These are phyloP conservation scores for Pristionchus arcanus DNA, from an alignment of 2,888 invertebrate genomes.

Conservation along the genomic window DNA sequence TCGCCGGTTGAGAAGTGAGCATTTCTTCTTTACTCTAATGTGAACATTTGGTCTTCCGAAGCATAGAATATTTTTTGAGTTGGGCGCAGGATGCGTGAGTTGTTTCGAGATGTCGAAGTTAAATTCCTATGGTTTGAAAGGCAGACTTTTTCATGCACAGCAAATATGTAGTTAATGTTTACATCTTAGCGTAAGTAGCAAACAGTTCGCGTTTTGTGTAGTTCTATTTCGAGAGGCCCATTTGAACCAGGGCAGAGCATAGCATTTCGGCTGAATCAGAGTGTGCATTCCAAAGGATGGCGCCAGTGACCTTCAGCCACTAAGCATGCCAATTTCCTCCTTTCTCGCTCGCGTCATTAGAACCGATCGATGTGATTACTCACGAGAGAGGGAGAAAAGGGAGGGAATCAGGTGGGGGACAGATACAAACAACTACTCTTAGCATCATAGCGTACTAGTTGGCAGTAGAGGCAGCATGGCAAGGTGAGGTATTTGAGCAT, in stretches of 20 bases:
- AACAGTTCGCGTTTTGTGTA: not conserved
- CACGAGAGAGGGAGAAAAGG: not conserved
- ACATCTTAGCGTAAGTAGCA: not conserved
- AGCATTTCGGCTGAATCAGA: not conserved
- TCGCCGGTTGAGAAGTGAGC: constrained; percentile 65
- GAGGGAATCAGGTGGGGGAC: too few species aligned
- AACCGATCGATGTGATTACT: not conserved
- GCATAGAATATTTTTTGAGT: too few species aligned
- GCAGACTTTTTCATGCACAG: too few species aligned
- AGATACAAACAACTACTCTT: too few species aligned
- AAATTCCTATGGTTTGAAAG: not conserved
- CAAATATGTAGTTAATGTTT: not conserved
- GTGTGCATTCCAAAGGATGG: constrained; percentile 50
- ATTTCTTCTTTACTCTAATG: too few species aligned
- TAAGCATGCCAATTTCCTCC: constrained; percentile 52
- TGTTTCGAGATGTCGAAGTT: too few species aligned
- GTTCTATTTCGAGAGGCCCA: too few species aligned
- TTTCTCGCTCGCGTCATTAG: constrained; percentile 62
- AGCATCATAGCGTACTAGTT: too few species aligned
- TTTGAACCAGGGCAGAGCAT: not conserved
- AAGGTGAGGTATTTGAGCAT: too few species aligned
- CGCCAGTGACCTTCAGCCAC: constrained; percentile 52
- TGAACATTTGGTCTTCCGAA: too few species aligned
- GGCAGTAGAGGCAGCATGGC: too few species aligned
- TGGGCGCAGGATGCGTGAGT: too few species aligned